Percentiles rank a stretch among this genome's conserved stretches.
Conservation (phyloP, 2,113 vertebrate genomes). For the Bos taurus region DNA sequence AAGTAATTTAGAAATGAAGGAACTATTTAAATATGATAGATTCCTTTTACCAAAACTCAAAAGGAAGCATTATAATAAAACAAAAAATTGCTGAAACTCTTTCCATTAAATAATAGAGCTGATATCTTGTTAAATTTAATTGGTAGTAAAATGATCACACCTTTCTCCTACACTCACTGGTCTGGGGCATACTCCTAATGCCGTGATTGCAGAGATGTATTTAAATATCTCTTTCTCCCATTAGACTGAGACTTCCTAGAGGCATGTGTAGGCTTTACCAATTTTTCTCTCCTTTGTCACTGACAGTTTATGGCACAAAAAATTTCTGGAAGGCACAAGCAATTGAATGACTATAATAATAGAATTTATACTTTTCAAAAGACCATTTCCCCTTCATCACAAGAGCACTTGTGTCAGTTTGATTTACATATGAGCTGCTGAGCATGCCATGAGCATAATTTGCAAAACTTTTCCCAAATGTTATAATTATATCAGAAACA, state of each 20-base stretch:
- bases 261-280: background rate
- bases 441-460: background rate
- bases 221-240: background rate
- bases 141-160: background rate
- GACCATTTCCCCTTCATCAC: background rate
- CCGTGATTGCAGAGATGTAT: background rate
- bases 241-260: background rate
- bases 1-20: slow-evolving; percentile 52
- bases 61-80: background rate
- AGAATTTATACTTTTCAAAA: background rate
- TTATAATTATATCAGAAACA: background rate
- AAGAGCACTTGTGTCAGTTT: background rate
- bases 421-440: background rate
- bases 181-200: background rate
- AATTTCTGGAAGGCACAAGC: background rate
- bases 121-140: slow-evolving; percentile 29
- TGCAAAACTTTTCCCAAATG: slow-evolving; percentile 13
- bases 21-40: slow-evolving; percentile 51
- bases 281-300: background rate
- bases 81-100: slow-evolving; percentile 26
- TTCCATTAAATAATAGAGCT: slow-evolving; percentile 31
- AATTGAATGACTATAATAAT: background rate
- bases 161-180: background rate
- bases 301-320: background rate
- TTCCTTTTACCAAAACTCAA: slow-evolving; percentile 22